Evolutionary conservation across 2,888 invertebrate genomes (phyloP), one percentile per base, ranked within the genome.

Genomic region (Dioctria rufipes): DNA sequence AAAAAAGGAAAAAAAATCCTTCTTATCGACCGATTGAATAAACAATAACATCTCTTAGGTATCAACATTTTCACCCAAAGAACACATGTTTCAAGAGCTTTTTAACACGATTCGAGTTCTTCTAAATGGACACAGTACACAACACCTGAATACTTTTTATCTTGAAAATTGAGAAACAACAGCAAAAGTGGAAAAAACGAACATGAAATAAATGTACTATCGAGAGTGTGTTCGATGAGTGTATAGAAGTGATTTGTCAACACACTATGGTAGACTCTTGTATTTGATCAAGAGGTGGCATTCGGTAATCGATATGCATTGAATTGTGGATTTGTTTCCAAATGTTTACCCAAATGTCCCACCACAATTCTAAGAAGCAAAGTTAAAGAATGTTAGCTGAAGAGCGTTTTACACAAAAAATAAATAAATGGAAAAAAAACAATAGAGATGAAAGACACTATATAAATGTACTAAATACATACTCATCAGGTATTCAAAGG

Each of bases 321-420:
- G 25, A 3, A n/a, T 5, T 61, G 61, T 61, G 61, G 61, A 61
- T 61, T 61, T 61, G 61, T 61, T 61, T 61, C 61, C 61, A 61
- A 61, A 61, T 61, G 61, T 61, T 61, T 61, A 61, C 61, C 61
- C 4, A 61, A 61, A n/a, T 61, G 61, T 5, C 39, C 25, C 25
- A 51, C 1, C 6, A 25, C 61, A 25, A 61, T 61, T 61, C 61
- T 1, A 51, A 51, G 51, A 51, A 11, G 11, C 8, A 11, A 51
- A 6, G 51, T 11, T 11, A 51, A 51, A 11, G 51, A 51, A 51
- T 51, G 6, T 11, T 9, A 11, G 2, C 51, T 51, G 8, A 11
- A 51, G 51, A 2, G 51, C 11, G 51, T 51, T 11, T 51, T 51
- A 11, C 25, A 25, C 25, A 25, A 25, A 25, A 25, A 25, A 25